A percentile compares a stretch with the other conserved stretches of the same genome.
phyloP scores from a whole-genome alignment of 2,797 vertebrate species.

The Crenichthys baileyi region DNA sequence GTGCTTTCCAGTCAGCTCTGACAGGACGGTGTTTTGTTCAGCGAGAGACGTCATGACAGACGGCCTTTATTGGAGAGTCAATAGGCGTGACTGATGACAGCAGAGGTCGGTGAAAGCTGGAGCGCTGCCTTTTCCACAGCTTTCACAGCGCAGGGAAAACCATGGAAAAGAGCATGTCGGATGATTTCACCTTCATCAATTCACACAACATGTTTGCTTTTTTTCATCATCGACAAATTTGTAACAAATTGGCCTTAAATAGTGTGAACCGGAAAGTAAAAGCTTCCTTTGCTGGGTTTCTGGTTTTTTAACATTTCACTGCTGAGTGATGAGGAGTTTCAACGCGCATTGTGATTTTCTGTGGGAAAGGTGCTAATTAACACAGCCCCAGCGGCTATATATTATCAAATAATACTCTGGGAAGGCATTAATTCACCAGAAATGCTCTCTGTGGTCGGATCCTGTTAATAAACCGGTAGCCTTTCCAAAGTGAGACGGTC shows the following conservation, averaged over 20 bases:
- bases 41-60: slow-evolving; percentile 67
- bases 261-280: slow-evolving; percentile 45
- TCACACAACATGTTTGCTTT: slow-evolving; percentile 62
- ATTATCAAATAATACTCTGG: slow-evolving; percentile 13
- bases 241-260: slow-evolving; percentile 63
- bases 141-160: slow-evolving; percentile 64
- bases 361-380: slow-evolving; percentile 60
- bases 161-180: slow-evolving; percentile 75
- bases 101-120: slow-evolving; percentile 75
- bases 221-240: slow-evolving; percentile 75
- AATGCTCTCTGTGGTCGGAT: slow-evolving; percentile 4
- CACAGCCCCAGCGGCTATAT: slow-evolving; percentile 18
- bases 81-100: slow-evolving; percentile 81
- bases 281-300: slow-evolving; percentile 36
- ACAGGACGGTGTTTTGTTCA: slow-evolving; percentile 68
- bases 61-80: slow-evolving; percentile 75
- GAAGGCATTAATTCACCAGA: slow-evolving; percentile 6
- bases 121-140: slow-evolving; percentile 68
- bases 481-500: slow-evolving; percentile 17
- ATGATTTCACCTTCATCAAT: slow-evolving; percentile 71
- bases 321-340: slow-evolving; percentile 28
- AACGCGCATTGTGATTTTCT: slow-evolving; percentile 47
- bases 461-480: slow-evolving; percentile 6
- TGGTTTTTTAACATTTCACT: slow-evolving; percentile 45
- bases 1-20: slow-evolving; percentile 75